A percentile compares a stretch with the other conserved stretches of the same genome.
phyloP scores from a whole-genome alignment of 2,888 invertebrate genomes.

The Campaea margaritaria region DNA sequence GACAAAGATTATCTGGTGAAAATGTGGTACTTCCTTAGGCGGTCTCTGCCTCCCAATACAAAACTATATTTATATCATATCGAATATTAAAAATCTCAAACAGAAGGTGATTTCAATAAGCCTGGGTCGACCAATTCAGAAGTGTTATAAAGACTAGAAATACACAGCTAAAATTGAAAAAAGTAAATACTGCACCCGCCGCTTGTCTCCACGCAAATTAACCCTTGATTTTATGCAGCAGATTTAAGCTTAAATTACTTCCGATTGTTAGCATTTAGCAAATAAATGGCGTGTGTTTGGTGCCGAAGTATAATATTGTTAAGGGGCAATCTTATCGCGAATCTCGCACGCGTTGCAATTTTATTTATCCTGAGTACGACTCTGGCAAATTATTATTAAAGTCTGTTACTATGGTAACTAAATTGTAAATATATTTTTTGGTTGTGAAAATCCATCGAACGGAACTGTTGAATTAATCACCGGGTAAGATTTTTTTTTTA shows the following conservation, averaged over 20 bases:
- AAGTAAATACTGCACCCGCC: neutral
- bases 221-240: slow-evolving; percentile 33
- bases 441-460: too few species aligned
- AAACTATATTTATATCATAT: too few species aligned
- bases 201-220: slow-evolving; percentile 6
- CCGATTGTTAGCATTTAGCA: slow-evolving; percentile 28
- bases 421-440: slow-evolving; percentile 18
- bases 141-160: too few species aligned
- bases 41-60: too few species aligned
- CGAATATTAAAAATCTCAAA: too few species aligned
- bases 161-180: neutral
- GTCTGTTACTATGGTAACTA: slow-evolving; percentile 27
- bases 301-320: neutral
- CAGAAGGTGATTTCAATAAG: too few species aligned
- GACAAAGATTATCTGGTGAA: too few species aligned
- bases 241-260: slow-evolving; percentile 28
- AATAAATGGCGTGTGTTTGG: slow-evolving; percentile 13
- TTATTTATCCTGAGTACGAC: slow-evolving; percentile 17
- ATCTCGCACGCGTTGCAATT: slow-evolving; percentile 35
- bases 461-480: too few species aligned
- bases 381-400: slow-evolving; percentile 12
- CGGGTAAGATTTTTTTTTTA: too few species aligned
- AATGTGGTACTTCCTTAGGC: too few species aligned
- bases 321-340: slow-evolving; percentile 28
- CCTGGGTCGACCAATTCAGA: too few species aligned